phyloP scores from a whole-genome alignment of 1,140 invertebrate genomes.

The Heliothis virescens region DNA sequence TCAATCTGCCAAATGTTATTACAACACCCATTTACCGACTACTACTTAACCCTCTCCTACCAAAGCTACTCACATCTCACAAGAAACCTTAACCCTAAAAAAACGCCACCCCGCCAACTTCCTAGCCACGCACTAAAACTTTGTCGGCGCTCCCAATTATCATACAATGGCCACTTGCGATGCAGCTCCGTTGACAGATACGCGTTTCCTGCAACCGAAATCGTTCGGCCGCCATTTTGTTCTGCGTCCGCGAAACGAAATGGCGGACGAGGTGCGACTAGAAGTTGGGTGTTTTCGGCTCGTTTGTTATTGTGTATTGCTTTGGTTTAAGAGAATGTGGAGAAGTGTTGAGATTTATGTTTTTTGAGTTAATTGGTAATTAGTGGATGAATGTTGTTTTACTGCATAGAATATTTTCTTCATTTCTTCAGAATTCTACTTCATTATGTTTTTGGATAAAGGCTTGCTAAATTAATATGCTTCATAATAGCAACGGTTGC shows the following conservation, averaged over 20 bases:
- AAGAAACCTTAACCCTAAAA: constrained; percentile 19
- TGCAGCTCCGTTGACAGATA: constrained; percentile 82
- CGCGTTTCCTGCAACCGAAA: constrained; percentile 82
- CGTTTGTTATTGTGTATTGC: constrained; percentile 42
- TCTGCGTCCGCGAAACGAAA: constrained; percentile 67
- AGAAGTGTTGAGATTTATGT: background rate
- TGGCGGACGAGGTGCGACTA: constrained; percentile 65
- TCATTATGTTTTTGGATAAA: too few species aligned
- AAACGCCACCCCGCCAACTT: constrained; percentile 60
- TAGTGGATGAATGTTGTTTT: background rate
- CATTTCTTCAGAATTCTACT: too few species aligned
- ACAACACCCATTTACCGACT: too few species aligned
- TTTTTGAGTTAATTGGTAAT: background rate
- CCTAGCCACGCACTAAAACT: constrained; percentile 72
- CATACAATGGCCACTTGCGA: constrained; percentile 84
- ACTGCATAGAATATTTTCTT: too few species aligned
- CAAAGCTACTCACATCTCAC: background rate
- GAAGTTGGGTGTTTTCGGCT: constrained; percentile 34
- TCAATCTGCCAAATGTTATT: background rate
- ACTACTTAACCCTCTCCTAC: too few species aligned
- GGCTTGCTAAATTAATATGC: too few species aligned
- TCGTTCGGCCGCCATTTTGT: constrained; percentile 78
- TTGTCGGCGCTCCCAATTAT: constrained; percentile 79
- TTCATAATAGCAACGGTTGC: too few species aligned
- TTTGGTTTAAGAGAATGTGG: background rate